Percentiles rank a stretch among this genome's conserved stretches.
These are phyloP conservation scores for Falco rusticolus DNA, from an alignment of 2,797 vertebrate genomes.

Conservation along the genomic window DNA sequence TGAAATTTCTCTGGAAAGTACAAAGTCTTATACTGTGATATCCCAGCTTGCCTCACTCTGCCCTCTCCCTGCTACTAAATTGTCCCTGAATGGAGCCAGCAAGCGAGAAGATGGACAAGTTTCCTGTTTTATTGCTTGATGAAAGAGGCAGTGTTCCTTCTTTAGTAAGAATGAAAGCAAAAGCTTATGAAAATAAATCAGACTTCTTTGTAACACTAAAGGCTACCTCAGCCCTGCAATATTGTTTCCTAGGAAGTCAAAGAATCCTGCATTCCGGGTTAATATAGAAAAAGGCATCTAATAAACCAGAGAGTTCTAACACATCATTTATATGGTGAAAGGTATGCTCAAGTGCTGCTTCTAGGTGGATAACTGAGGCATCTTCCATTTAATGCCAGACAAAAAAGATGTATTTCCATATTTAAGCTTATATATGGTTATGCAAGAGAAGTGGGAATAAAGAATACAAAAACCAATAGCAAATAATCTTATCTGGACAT, in stretches of 20 bases:
- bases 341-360: background rate
- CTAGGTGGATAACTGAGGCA: background rate
- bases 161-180: background rate
- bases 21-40: background rate
- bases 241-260: background rate
- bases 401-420: background rate
- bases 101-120: background rate
- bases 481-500: background rate
- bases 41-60: background rate
- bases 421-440: background rate
- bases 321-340: background rate
- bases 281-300: background rate
- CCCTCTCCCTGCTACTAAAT: background rate
- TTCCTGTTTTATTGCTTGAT: background rate
- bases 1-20: background rate
- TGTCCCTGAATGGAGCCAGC: background rate
- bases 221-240: background rate
- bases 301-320: background rate
- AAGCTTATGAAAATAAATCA: slow-evolving; percentile 22
- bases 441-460: accelerated
- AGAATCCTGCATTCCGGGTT: background rate
- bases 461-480: accelerated
- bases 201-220: background rate
- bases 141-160: background rate
- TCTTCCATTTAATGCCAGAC: background rate